Evolutionary conservation across 2,888 invertebrate species (phyloP), one percentile per base, ranked within the genome.

Genomic region (Eupelmus urozonus): DNA sequence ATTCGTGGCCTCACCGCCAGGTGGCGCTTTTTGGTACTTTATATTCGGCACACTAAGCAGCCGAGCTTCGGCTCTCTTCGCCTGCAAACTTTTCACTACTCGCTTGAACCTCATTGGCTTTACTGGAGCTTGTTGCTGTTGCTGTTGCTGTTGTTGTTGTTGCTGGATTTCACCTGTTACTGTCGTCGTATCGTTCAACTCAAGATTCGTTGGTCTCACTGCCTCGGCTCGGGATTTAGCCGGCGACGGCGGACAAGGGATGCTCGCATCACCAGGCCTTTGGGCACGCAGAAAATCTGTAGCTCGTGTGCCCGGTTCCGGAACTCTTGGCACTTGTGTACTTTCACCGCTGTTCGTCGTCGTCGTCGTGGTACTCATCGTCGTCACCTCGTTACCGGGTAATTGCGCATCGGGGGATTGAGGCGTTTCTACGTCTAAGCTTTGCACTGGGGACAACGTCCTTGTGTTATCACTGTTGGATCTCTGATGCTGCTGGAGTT

Each of bases 31-130:
- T 82, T 93, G 92, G 85, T 91, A 92, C 89, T 94, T 95, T 82
- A 94, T 93, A 91, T 95, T 95, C 25, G 96, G 95, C 86, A 95
- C 95, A 13, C 95, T 95, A 83, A 95, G 90, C 66, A 95, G 90
- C 70, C 95, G 92, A 87, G 93, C 93, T 87, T 95, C 94, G 82
- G 93, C 90, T 85, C 91, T 91, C 75, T 82, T 82, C 55, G 82
- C 83, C 79, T 69, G 84, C 51, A 83, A 78, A 73, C 84, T 82
- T 78, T 82, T 82, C 42, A 84, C 86, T 63, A 86, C 85, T 77
- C 85, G 83, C 71, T 81, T 85, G 80, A 85, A 81, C 59, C 85
- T 78, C 82, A 83, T 82, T 70, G 85, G 69, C n/a, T 85, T 85
- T 78, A 82, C 65, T 25, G 49, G 66, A 40, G 23, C 49, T 55